These are phyloP conservation scores for Pogonocichla stellata DNA, from an alignment of 2,113 vertebrate genomes.

Conservation along the genomic window DNA sequence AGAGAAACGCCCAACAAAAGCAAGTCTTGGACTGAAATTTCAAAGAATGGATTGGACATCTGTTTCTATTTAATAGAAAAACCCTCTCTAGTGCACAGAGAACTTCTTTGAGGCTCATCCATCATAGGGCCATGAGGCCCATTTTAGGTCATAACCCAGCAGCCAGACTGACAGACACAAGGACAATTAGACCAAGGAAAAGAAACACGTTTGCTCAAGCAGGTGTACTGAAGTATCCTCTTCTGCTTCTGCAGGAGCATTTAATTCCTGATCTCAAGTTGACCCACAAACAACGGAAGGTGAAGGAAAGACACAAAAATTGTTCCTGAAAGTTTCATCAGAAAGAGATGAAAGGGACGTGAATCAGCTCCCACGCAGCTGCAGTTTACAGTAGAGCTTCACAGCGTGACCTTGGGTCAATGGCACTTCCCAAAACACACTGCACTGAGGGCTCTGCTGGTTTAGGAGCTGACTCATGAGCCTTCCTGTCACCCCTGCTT, in stretches of 20 bases:
- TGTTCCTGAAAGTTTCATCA: not conserved
- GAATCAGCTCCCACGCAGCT: conserved; percentile 37
- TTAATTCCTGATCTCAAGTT: not conserved
- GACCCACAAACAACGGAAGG: not conserved
- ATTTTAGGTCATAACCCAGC: not conserved
- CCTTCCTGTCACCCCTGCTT: not conserved
- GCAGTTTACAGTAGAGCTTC: conserved; percentile 25
- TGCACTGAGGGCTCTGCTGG: not conserved
- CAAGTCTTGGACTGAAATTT: not conserved
- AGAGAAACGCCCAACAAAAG: not conserved
- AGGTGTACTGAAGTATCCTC: not conserved
- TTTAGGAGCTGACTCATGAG: not conserved
- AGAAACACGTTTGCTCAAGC: not conserved
- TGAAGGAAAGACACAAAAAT: not conserved
- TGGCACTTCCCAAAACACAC: not conserved
- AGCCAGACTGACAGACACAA: not conserved
- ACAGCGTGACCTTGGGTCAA: not conserved
- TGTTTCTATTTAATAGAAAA: not conserved
- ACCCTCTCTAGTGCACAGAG: not conserved
- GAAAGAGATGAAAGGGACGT: conserved; percentile 3
- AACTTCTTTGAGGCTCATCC: not conserved
- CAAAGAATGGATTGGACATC: not conserved
- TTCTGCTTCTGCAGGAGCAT: not conserved
- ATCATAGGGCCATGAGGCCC: not conserved
- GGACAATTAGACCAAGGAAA: not conserved